Evolutionary conservation across 2,797 vertebrate species (phyloP), one percentile per base, ranked within the genome.

Genomic region (Rhinichthys osculus): DNA sequence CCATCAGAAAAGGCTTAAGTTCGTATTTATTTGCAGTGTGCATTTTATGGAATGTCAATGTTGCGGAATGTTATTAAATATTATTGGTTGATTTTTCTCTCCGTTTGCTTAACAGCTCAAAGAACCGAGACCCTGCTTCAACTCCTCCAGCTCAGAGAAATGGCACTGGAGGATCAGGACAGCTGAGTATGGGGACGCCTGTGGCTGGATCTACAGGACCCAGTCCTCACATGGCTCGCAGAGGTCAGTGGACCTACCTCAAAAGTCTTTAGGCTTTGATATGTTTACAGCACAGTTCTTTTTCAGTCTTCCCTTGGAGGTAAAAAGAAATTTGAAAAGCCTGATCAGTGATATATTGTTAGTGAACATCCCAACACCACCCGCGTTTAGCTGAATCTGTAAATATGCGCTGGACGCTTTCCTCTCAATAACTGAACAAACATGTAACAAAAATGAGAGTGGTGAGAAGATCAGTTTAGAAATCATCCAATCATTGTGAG

Each of bases 211-310:
- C 96, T 1, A 94, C 96, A 27, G 97, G 97, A 27, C 97, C 96
- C 54, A 99, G 98, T 92, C 98, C 98, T 21, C 97, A 98, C 16
- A 92, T 96, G n/a, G 86, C 96, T 88, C 96, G 97, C 90, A 94
- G 97, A 96, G 98, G 98, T 99, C 76, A 92, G 91, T 40, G 21
- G 5, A 23, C 40, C 35, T 30, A 47, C 69, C 47, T 40, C 10
- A 59, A 42, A 44, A 8, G 19, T 7, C 10, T 38, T 64, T 7
- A 30, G 62, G 27, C 27, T 64, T 1, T 33, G 5, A 33, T 17
- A 33, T 33, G 27, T 5, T 64, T 64, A 64, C 27, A 14, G 59
- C 30, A 66, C 27, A 66, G 27, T 8, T 3, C 2, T 64, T 66
- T 33, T 66, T 66, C 6, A 3, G 1, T 33, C 62, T 16, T 33